Evolutionary conservation across 2,888 invertebrate genomes (phyloP), one percentile per base, ranked within the genome.

Genomic region (Cordilura impudica): DNA sequence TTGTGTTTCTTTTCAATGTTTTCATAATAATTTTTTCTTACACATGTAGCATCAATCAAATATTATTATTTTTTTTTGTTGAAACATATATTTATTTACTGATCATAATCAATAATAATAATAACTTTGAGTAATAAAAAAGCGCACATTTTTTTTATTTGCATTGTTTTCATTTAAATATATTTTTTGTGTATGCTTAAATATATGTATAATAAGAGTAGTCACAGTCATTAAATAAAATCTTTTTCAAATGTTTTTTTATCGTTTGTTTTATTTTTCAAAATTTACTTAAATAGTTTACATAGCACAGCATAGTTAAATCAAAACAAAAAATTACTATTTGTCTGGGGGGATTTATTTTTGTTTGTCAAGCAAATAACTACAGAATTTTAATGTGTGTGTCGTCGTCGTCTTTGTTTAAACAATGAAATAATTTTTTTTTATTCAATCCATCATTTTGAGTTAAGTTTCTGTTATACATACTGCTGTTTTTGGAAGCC

Each of bases 191-290:
- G 75, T 79, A 76, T 79, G 79, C 76, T 76, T 79, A 79, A 63
- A 79, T n/a, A 76, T 76, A 79, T 79, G 63, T 79, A 76, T 65
- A 67, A 78, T 78, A 78, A 71, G 75, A 79, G 71, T 79, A 79
- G 79, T 79, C 76, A 79, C 79, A 79, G 79, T 79, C 79, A 79
- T 79, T 76, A 79, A 79, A 79, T 79, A 72, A 76, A 79, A 76
- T 72, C 67, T 70, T 76, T 76, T 76, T 56, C 56, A 75, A 75
- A 54, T 61, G 4, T 63, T 72, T 26, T 61, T 60, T 53, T 26
- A 49, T 69, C 53, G 56, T 49, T 12, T 39, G 35, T 58, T 58
- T 35, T 49, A n/a, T 65, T 67, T 77, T 43, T 67, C 69, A 69
- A 69, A 54, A 69, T 75, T 69, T 75, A 74, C 67, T 75, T 75